Evolutionary conservation across 2,113 vertebrate genomes (phyloP).

Genomic region (Sinocyclocheilus grahami): DNA sequence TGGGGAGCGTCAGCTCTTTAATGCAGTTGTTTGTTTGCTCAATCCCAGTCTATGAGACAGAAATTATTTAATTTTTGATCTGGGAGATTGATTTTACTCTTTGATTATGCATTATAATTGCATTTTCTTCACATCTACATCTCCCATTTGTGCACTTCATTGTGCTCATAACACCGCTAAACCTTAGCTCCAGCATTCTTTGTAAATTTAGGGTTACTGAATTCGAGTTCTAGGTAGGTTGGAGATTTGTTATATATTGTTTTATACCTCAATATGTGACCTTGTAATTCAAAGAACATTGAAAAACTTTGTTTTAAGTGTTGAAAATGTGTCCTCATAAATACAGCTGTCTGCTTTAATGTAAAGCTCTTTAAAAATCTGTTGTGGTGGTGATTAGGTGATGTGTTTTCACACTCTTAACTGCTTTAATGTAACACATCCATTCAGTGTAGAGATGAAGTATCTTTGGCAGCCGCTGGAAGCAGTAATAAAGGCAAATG

Average conservation of each 20-base stretch:
- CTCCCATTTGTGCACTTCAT: too few species aligned
- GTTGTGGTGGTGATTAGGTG: neutral
- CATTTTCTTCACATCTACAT: neutral
- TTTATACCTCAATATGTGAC: neutral
- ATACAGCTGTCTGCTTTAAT: neutral
- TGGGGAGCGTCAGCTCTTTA: neutral
- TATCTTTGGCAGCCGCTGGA: neutral
- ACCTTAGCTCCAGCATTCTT: neutral
- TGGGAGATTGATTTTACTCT: neutral
- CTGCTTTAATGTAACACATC: neutral
- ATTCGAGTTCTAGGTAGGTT: neutral
- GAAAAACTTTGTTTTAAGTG: neutral
- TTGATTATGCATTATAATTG: neutral
- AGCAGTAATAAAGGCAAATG: conserved; percentile 18
- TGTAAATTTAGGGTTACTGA: neutral
- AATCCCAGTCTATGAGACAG: neutral
- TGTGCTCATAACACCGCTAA: neutral
- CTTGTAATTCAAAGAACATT: neutral
- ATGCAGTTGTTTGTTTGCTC: neutral
- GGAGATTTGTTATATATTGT: neutral
- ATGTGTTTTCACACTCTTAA: neutral
- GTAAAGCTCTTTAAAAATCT: conserved; percentile 21
- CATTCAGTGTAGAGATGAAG: neutral
- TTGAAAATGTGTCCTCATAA: neutral
- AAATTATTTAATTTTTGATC: neutral